Evolutionary conservation across 2,888 invertebrate genomes (phyloP).

Genomic region (Bibio marci): DNA sequence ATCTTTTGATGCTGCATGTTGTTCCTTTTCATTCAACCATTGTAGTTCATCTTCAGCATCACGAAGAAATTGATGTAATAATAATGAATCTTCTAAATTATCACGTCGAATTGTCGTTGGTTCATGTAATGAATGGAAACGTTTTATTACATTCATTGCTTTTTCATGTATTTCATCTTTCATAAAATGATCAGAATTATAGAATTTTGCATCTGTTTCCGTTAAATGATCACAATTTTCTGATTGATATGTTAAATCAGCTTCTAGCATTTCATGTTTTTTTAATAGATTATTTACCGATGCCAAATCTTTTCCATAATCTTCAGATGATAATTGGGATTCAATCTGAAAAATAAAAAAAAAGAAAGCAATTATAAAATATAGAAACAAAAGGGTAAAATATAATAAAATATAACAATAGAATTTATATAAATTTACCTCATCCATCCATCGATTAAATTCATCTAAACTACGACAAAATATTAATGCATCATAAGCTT

Average conservation of each 20-base stretch:
- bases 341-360: conserved; percentile 32
- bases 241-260: conserved; percentile 65
- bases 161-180: conserved; percentile 66
- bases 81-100: conserved; percentile 76
- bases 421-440: conserved; percentile 27
- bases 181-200: conserved; percentile 73
- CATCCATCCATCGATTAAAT: conserved; percentile 85
- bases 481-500: conserved; percentile 79
- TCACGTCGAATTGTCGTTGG: conserved; percentile 83
- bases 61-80: conserved; percentile 74
- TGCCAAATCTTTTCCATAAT: conserved; percentile 67
- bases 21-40: conserved; percentile 72
- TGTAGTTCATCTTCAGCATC: conserved; percentile 86
- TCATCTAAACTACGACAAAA: conserved; percentile 84
- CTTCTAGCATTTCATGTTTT: conserved; percentile 66
- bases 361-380: neutral
- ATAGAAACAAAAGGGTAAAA: neutral
- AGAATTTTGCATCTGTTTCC: conserved; percentile 62
- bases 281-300: conserved; percentile 71
- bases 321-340: conserved; percentile 39
- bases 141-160: conserved; percentile 45
- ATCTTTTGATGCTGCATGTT: conserved; percentile 51
- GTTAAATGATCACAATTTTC: conserved; percentile 67
- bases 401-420: neutral
- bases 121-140: conserved; percentile 66